These are phyloP conservation scores for Ephydatia muelleri DNA, from an alignment of 37 sponge, comb jelly and placozoan genomes.

Conservation along the genomic window DNA sequence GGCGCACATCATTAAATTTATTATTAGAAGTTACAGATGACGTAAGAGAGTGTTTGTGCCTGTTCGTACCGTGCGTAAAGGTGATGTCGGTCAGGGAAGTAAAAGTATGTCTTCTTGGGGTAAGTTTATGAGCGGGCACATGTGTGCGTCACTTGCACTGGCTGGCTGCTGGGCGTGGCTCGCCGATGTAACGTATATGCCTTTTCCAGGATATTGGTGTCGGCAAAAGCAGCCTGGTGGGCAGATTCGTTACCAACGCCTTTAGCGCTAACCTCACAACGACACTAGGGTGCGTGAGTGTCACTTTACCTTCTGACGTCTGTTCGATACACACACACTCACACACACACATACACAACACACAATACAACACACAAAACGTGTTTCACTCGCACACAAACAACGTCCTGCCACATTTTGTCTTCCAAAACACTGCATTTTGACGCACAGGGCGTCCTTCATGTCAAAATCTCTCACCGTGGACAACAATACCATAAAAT, in stretches of 20 bases:
- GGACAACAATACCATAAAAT: slow-evolving; percentile 61
- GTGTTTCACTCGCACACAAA: background rate
- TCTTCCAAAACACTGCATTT: background rate
- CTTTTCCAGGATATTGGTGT: slow-evolving; percentile 79
- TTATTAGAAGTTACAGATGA: background rate
- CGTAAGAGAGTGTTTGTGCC: background rate
- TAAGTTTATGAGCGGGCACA: slow-evolving; percentile 26
- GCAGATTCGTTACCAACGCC: slow-evolving; percentile 75
- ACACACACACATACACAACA: too few relatives aligned
- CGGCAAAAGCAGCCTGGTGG: slow-evolving; percentile 86
- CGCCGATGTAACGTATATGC: background rate
- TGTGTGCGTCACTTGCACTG: background rate
- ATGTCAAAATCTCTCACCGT: slow-evolving; percentile 86
- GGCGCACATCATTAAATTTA: background rate
- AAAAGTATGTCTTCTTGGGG: slow-evolving; percentile 87
- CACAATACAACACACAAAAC: too few relatives aligned
- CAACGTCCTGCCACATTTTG: background rate
- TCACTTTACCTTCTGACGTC: background rate
- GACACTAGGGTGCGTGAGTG: slow-evolving; percentile 76
- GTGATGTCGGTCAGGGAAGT: slow-evolving; percentile 76
- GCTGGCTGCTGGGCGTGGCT: background rate
- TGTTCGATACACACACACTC: background rate
- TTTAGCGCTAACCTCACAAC: slow-evolving; percentile 72
- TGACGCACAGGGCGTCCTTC: slow-evolving; percentile 73
- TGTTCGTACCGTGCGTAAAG: background rate